Percentiles rank a stretch among this genome's conserved stretches.
phyloP scores from a whole-genome alignment of 2,113 vertebrate genomes.

The Nothoprocta pentlandii region DNA sequence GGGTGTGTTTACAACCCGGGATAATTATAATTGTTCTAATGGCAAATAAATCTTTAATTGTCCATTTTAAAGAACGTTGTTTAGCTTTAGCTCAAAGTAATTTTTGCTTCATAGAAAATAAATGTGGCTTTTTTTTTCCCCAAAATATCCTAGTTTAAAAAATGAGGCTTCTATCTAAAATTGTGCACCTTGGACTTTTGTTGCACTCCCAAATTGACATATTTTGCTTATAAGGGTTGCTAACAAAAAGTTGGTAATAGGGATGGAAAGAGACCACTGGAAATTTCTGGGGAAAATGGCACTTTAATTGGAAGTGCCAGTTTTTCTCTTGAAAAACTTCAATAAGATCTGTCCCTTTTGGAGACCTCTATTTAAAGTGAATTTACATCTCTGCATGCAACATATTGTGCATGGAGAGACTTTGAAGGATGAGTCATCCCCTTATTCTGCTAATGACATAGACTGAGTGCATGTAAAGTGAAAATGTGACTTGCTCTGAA shows the following conservation, averaged over 20 bases:
- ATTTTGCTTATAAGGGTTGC: background rate
- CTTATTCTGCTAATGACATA: accelerated
- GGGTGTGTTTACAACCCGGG: background rate
- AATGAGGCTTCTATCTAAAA: background rate
- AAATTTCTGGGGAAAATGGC: accelerated
- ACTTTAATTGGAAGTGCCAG: background rate
- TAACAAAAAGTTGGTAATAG: background rate
- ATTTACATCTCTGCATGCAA: background rate
- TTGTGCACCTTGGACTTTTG: background rate
- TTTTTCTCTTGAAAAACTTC: background rate
- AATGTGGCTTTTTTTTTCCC: background rate
- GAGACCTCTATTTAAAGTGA: background rate
- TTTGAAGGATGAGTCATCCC: background rate
- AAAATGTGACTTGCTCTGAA: accelerated
- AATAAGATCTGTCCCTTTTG: background rate
- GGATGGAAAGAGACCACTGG: accelerated
- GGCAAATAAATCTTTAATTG: background rate
- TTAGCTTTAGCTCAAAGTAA: background rate
- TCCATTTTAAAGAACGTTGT: background rate
- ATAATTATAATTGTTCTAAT: background rate
- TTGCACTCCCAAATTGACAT: accelerated
- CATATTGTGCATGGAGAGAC: accelerated
- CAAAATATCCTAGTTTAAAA: background rate
- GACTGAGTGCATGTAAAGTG: accelerated
- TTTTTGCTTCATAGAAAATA: background rate